Conservation (phyloP, 2,113 vertebrate species). For the Paedocypris sp. region DNA sequence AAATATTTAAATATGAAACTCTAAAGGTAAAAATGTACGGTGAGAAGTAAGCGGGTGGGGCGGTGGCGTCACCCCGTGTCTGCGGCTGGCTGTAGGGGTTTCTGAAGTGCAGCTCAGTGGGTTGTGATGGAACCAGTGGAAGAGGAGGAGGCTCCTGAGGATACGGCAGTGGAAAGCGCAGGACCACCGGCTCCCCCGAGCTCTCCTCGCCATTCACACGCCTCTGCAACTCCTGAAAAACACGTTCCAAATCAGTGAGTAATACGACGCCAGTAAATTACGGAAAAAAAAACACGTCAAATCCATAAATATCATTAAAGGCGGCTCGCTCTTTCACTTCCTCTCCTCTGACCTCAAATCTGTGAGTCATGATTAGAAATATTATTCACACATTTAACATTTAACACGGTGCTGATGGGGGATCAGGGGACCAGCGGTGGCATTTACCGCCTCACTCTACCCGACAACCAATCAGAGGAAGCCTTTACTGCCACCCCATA, state of each 20-base stretch:
- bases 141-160: conserved; percentile 68
- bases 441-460: conserved; percentile 57
- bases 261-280: too few species aligned
- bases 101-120: conserved; percentile 80
- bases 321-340: conserved; percentile 1
- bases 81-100: conserved; percentile 71
- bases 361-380: conserved; percentile 57
- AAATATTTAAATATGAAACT: too few species aligned
- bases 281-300: too few species aligned
- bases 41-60: not conserved
- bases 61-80: conserved; percentile 7
- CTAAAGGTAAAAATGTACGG: too few species aligned
- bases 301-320: too few species aligned
- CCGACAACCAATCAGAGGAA: conserved; percentile 22
- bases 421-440: conserved; percentile 54
- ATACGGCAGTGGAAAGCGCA: conserved; percentile 64
- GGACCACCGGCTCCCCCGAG: conserved; percentile 51
- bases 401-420: conserved; percentile 60
- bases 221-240: conserved; percentile 69
- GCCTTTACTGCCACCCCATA: not conserved
- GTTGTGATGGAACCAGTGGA: conserved; percentile 63
- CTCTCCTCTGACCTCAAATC: conserved; percentile 23
- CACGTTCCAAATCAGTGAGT: too few species aligned
- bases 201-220: conserved; percentile 58
- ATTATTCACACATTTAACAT: conserved; percentile 61